Base-by-base conservation (phyloP, 2,797 vertebrate genomes). In the Avahi laniger region DNA sequence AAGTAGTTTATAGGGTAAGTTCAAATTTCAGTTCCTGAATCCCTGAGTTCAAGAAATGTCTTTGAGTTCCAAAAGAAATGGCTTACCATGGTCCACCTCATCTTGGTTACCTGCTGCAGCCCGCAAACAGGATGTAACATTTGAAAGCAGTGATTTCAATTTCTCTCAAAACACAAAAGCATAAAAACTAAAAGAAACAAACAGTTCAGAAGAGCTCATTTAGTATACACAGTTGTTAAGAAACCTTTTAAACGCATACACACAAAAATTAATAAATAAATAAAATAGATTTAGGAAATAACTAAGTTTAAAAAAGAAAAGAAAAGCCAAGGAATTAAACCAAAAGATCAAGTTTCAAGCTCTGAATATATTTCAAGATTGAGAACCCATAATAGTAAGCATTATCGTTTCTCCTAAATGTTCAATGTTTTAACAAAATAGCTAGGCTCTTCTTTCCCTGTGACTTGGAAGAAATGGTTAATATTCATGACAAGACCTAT, bases 21-120 rank as follows among this genome's bases (percentile, higher is more conserved):
- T 92, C 88, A 96, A 82, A 95, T 70, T 92, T 94, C 50, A 54
- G 46, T 54, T 86, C n/a, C 28, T 67, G 26, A 91, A 95, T 76
- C 46, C 30, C n/a, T 46, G 13, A 75, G 59, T 76, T 93, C 22
- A 72, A 92, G 38, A 83, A 95, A 95, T 65, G 15, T 35, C 48
- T 89, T 80, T 72, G 61, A 90, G 46, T 90, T 3, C 41, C 81
- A 18, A 73, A 94, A 92, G 28, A 92, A 94, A 65, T 65, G 48
- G 5, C 24, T 93, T 86, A 69, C 35, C 26, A 89, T n/a, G 26
- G 35, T 65, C 33, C 4, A 33, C 33, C 43, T 87, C 38, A 95
- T 67, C 59, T 72, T 84, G 57, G 57, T 46, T 88, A 76, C 76
- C 35, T 57, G 43, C 12, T 67, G 33, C 5, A 86, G 33, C 75